These are phyloP conservation scores for Lordiphosa fenestrarum DNA, from an alignment of 2,888 invertebrate species.

Conservation along the genomic window DNA sequence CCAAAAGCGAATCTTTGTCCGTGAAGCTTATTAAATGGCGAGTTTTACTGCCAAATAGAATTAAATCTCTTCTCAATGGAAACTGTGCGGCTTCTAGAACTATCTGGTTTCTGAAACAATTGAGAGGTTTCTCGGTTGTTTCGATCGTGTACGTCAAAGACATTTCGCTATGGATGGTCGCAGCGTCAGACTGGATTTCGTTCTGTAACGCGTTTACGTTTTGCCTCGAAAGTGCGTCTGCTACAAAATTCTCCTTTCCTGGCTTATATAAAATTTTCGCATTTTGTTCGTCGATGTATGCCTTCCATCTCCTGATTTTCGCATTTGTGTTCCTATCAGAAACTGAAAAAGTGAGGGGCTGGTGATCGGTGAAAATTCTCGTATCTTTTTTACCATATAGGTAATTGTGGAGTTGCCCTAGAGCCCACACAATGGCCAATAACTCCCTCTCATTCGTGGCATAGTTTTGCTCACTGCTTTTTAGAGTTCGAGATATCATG, in stretches of 20 bases:
- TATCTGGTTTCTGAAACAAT: constrained; percentile 10
- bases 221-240: constrained; percentile 4
- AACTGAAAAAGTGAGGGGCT: too few species aligned
- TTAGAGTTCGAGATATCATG: constrained; percentile 7
- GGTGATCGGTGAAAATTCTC: constrained; percentile 3
- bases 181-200: constrained; percentile 4
- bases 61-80: not conserved
- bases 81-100: not conserved
- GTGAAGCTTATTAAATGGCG: constrained; percentile 1
- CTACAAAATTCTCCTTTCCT: constrained; percentile 5
- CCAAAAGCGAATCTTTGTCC: not conserved
- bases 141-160: constrained; percentile 4
- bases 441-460: constrained; percentile 4
- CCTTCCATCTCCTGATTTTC: too few species aligned
- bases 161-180: constrained; percentile 5
- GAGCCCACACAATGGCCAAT: constrained; percentile 10
- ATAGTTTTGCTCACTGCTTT: constrained; percentile 9
- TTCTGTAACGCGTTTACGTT: not conserved
- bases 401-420: constrained; percentile 7
- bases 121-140: not conserved
- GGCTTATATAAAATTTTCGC: constrained; percentile 6
- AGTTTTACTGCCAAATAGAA: constrained; percentile 3
- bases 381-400: constrained; percentile 7
- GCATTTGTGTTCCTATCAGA: too few species aligned
- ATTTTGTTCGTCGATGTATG: too few species aligned